A percentile compares a stretch with the other conserved stretches of the same genome.
phyloP scores from a whole-genome alignment of 2,113 vertebrate genomes.

The Gulo gulo region DNA sequence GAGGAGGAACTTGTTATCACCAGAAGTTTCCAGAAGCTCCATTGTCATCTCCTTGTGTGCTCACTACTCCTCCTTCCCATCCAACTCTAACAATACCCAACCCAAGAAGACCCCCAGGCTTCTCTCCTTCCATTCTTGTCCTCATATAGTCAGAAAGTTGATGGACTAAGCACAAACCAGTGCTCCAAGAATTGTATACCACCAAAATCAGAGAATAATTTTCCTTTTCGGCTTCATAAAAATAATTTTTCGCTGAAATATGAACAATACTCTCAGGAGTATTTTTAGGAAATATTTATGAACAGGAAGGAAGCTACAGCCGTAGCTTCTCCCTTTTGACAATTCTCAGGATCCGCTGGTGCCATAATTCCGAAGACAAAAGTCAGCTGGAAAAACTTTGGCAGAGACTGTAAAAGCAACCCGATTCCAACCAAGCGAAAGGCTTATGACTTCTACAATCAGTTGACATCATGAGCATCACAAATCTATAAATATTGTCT shows the following conservation, averaged over 20 bases:
- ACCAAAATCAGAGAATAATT: neutral
- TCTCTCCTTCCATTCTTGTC: neutral
- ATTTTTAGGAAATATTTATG: neutral
- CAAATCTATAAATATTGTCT: neutral
- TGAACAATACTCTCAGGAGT: neutral
- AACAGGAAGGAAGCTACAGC: neutral
- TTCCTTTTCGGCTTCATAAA: neutral
- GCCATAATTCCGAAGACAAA: neutral
- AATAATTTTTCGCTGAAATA: neutral
- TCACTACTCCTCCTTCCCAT: neutral
- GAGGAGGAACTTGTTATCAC: neutral
- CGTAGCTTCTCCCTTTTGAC: neutral
- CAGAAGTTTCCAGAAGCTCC: neutral
- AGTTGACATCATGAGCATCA: neutral
- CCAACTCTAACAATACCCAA: rapidly evolving
- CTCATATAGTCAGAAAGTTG: neutral
- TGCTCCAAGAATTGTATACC: neutral
- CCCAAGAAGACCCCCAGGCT: too few species aligned
- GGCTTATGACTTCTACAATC: too few species aligned
- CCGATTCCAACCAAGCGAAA: neutral
- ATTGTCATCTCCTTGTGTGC: neutral
- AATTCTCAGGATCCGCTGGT: neutral
- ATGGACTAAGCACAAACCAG: neutral
- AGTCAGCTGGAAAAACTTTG: neutral
- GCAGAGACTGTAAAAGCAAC: neutral